Conservation (phyloP, 2,888 invertebrate species). For the Leptopterna dolabrata region DNA sequence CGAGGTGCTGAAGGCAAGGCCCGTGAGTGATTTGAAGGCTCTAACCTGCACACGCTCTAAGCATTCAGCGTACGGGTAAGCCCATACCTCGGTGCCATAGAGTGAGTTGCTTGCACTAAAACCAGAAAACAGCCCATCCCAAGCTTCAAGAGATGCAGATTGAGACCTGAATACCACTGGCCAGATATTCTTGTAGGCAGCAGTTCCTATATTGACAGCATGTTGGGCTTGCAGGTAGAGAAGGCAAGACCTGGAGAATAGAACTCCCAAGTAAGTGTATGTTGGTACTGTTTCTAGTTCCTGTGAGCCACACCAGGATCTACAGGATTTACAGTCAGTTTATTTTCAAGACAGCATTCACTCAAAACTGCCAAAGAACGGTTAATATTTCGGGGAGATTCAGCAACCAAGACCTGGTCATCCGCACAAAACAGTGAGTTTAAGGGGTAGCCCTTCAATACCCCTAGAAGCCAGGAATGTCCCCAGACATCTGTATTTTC, state of each 20-base stretch:
- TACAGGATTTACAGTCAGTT: not conserved
- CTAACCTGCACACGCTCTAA: conserved; percentile 25
- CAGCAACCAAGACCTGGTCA: not conserved
- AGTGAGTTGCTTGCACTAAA: not conserved
- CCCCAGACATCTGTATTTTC: no score
- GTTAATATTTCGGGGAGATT: not conserved
- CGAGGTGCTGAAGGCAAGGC: not conserved
- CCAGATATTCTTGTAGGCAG: conserved; percentile 29
- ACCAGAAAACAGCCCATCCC: not conserved
- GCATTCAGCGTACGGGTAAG: not conserved
- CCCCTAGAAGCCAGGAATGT: no score
- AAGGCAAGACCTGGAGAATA: not conserved
- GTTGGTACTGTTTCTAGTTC: not conserved
- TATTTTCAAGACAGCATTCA: not conserved
- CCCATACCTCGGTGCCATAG: conserved; percentile 14
- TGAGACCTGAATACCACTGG: conserved; percentile 9
- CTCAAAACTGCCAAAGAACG: not conserved
- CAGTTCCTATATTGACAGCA: not conserved
- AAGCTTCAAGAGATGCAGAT: not conserved
- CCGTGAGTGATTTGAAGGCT: conserved; percentile 36
- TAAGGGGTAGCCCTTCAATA: not conserved
- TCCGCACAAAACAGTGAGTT: not conserved
- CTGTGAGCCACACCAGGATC: not conserved
- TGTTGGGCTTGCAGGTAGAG: not conserved
- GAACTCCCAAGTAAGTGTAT: not conserved